phyloP scores from a whole-genome alignment of 2,797 vertebrate species.

The Thamnophis elegans region DNA sequence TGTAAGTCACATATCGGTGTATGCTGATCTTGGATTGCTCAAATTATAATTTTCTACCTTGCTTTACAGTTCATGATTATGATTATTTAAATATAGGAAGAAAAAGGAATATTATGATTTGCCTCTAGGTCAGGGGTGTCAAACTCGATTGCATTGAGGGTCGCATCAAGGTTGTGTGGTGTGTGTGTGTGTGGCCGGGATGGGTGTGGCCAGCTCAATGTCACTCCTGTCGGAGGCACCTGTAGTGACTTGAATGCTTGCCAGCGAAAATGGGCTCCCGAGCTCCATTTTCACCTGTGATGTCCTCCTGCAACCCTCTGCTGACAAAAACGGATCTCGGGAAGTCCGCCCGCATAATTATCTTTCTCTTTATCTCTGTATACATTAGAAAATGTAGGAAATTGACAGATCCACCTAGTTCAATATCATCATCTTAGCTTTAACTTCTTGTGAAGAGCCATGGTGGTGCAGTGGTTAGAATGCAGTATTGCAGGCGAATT shows the following conservation, averaged over 20 bases:
- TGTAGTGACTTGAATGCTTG: too few species aligned
- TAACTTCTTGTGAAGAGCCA: not conserved
- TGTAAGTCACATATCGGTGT: slow-evolving; percentile 45
- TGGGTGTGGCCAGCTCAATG: too few species aligned
- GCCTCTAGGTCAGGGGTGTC: too few species aligned
- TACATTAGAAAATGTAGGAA: not conserved
- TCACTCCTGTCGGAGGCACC: too few species aligned
- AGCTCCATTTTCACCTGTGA: too few species aligned
- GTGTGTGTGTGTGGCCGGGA: too few species aligned
- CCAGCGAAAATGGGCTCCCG: too few species aligned
- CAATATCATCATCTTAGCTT: not conserved
- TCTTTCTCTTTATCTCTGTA: not conserved
- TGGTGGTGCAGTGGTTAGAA: not conserved
- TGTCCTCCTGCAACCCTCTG: too few species aligned
- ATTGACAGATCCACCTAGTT: not conserved
- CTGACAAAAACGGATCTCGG: too few species aligned
- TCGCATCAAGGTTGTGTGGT: too few species aligned
- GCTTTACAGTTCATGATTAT: slow-evolving; percentile 40
- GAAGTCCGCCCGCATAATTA: not conserved
- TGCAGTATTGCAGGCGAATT: not conserved
- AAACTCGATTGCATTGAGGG: too few species aligned
- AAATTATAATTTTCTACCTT: slow-evolving; percentile 25
- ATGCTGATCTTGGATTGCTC: slow-evolving; percentile 43
- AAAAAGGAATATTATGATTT: not conserved
- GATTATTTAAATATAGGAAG: slow-evolving; percentile 53